Conservation (phyloP, 2,888 invertebrate genomes). For the Ctena decussata region DNA sequence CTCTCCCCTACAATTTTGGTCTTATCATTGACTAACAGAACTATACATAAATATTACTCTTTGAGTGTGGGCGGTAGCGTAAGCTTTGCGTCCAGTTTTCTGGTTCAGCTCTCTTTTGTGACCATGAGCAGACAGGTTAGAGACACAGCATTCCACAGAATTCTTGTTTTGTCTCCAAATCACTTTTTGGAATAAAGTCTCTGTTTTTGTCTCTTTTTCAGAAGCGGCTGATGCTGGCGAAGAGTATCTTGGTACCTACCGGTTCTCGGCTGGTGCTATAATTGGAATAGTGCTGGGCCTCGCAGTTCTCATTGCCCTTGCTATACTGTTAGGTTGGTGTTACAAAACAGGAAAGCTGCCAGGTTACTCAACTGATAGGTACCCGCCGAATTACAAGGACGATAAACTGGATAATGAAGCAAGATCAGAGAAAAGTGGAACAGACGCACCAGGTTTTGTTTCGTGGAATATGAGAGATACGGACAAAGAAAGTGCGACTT, state of each 20-base stretch:
- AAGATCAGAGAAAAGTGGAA: not conserved
- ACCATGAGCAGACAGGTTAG: too few relatives aligned
- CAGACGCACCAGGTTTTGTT: constrained; percentile 41
- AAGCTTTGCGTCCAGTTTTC: too few relatives aligned
- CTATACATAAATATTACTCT: too few relatives aligned
- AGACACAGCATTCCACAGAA: too few relatives aligned
- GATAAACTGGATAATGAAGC: constrained; percentile 18
- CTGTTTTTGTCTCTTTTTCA: not conserved
- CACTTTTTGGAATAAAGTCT: too few relatives aligned
- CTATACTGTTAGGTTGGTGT: constrained; percentile 77
- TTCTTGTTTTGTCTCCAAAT: too few relatives aligned
- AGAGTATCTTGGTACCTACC: constrained; percentile 64
- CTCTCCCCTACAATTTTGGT: too few relatives aligned
- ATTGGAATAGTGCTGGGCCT: constrained; percentile 78
- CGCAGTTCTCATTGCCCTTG: constrained; percentile 70
- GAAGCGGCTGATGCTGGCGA: constrained; percentile 58
- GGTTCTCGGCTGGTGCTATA: constrained; percentile 75
- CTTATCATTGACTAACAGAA: too few relatives aligned
- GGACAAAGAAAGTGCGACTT: constrained; percentile 31
- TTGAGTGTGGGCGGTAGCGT: too few relatives aligned
- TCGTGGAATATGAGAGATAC: constrained; percentile 51
- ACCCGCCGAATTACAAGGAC: not conserved
- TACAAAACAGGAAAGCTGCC: constrained; percentile 74
- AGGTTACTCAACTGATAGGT: not conserved
- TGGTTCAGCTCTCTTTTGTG: too few relatives aligned